These are phyloP conservation scores for Archilochus colubris DNA, from an alignment of 2,113 vertebrate genomes.

Conservation along the genomic window DNA sequence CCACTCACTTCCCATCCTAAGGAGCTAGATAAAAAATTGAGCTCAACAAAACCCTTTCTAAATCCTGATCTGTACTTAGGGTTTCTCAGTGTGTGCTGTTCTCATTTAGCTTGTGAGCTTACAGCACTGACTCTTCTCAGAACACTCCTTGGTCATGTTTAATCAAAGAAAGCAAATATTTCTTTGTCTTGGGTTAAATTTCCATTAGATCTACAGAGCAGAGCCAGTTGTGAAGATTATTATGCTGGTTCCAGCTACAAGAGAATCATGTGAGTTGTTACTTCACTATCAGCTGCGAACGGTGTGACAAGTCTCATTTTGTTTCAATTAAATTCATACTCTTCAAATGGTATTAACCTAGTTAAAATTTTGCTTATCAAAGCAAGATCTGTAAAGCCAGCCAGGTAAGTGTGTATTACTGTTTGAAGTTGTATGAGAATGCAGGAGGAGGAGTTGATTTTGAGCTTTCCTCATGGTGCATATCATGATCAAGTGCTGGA, in stretches of 20 bases:
- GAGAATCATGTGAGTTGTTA: background rate
- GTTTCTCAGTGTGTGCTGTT: background rate
- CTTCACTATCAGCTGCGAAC: background rate
- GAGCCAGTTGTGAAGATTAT: background rate
- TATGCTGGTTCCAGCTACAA: background rate
- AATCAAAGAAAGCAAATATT: background rate
- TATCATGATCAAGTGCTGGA: slow-evolving; percentile 22
- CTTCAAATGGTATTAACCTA: slow-evolving; percentile 32
- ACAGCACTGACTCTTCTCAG: background rate
- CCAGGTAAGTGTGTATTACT: slow-evolving; percentile 22
- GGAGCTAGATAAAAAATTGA: background rate
- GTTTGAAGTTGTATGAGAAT: slow-evolving; percentile 28
- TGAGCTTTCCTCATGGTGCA: slow-evolving; percentile 13
- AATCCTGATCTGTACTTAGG: background rate
- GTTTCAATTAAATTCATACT: slow-evolving; percentile 11
- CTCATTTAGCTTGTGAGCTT: background rate
- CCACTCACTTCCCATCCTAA: background rate
- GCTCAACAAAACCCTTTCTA: background rate
- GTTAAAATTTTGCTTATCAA: slow-evolving; percentile 52
- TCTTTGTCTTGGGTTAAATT: background rate
- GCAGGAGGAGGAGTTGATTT: slow-evolving; percentile 34
- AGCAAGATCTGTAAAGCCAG: slow-evolving; percentile 52
- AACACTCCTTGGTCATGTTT: background rate
- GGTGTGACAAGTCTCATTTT: slow-evolving; percentile 19
- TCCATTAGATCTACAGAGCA: background rate